Conservation (phyloP, 2,888 invertebrate species). For the Disparrhopalites patrizii region DNA sequence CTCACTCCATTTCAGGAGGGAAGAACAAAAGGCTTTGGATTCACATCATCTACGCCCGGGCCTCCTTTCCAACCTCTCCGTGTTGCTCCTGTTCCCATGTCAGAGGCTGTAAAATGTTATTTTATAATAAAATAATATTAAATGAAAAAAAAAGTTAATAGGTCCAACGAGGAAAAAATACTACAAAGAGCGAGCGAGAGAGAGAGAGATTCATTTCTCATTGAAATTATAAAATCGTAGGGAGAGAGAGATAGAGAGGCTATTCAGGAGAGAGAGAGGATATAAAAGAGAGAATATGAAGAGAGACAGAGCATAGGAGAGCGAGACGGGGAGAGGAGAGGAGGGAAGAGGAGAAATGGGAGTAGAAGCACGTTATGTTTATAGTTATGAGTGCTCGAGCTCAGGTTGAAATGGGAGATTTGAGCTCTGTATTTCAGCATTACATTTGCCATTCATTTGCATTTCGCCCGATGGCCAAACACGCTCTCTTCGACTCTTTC, state of each 20-base stretch:
- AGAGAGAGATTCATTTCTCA: slow-evolving; percentile 18
- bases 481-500: slow-evolving; percentile 13
- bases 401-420: slow-evolving; percentile 20
- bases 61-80: too few relatives aligned
- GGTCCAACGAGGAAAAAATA: slow-evolving; percentile 1
- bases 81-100: too few relatives aligned
- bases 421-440: slow-evolving; percentile 19
- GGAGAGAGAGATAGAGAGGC: slow-evolving; percentile 1
- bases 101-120: too few relatives aligned
- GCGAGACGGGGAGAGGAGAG: not conserved
- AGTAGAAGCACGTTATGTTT: slow-evolving; percentile 9
- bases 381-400: slow-evolving; percentile 9
- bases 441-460: slow-evolving; percentile 22
- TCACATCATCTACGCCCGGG: too few relatives aligned
- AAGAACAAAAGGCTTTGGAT: too few relatives aligned
- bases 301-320: too few relatives aligned
- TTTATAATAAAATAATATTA: too few relatives aligned
- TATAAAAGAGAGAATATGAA: too few relatives aligned
- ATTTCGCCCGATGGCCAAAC: slow-evolving; percentile 23
- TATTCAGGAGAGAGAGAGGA: too few relatives aligned
- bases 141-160: slow-evolving; percentile 1
- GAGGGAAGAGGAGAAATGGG: not conserved
- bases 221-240: slow-evolving; percentile 10
- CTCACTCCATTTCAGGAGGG: not conserved
- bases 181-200: too few relatives aligned